These are phyloP conservation scores for Eleginops maclovinus DNA, from an alignment of 2,113 vertebrate species.

Conservation along the genomic window DNA sequence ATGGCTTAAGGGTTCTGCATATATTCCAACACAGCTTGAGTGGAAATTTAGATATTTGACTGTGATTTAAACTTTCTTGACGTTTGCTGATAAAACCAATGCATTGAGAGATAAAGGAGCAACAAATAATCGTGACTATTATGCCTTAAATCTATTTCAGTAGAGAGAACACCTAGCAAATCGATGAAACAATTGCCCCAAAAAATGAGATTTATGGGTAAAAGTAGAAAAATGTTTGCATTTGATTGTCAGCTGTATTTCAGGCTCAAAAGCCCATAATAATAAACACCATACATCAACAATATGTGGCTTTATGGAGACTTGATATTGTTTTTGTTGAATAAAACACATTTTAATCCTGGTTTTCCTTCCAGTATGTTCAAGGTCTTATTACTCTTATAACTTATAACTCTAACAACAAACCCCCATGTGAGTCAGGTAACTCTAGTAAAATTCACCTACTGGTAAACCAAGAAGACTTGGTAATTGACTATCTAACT, in stretches of 20 bases:
- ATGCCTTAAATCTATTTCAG: conserved; percentile 5
- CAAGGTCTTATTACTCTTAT: background rate
- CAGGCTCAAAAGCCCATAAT: background rate
- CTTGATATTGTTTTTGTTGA: background rate
- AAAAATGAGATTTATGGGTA: background rate
- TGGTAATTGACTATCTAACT: background rate
- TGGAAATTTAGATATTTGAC: conserved; percentile 4
- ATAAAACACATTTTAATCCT: background rate
- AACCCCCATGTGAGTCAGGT: background rate
- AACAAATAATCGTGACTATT: background rate
- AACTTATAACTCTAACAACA: conserved; percentile 1
- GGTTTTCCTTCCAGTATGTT: background rate
- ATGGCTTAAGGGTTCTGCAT: conserved; percentile 60
- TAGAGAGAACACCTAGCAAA: background rate
- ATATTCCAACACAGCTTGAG: conserved; percentile 26
- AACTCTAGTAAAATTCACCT: background rate
- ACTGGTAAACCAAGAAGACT: conserved; percentile 12
- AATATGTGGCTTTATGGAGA: background rate
- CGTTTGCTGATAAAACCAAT: background rate
- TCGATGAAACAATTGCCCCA: background rate
- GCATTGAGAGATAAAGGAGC: background rate
- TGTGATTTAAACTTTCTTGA: background rate
- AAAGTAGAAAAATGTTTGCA: conserved; percentile 9
- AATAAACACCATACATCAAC: conserved; percentile 2
- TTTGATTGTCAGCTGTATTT: conserved; percentile 70